A percentile compares a stretch with the other conserved stretches of the same genome.
Conservation (phyloP, 2,113 vertebrate species). For the Mirounga angustirostris region DNA sequence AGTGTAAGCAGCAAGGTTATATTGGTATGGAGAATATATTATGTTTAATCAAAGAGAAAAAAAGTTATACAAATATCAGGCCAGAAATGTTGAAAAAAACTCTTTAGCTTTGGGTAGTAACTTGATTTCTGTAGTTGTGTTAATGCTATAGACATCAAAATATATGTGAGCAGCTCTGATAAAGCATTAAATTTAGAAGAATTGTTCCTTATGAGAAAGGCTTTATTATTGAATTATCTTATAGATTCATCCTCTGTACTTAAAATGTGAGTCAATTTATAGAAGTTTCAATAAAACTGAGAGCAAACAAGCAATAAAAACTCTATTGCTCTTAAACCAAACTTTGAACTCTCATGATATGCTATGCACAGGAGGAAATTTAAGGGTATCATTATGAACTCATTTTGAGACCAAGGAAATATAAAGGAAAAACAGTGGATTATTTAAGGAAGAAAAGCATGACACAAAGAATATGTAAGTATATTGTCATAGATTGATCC, state of each 20-base stretch:
- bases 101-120: background rate
- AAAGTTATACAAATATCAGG: background rate
- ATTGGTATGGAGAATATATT: background rate
- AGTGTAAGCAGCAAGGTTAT: background rate
- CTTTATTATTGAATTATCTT: background rate
- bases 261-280: background rate
- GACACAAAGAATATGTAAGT: background rate
- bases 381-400: background rate
- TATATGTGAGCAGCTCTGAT: background rate
- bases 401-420: background rate
- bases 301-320: constrained; percentile 38
- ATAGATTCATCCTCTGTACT: background rate
- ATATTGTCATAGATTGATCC: background rate
- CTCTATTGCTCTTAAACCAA: background rate
- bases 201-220: background rate
- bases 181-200: constrained; percentile 7
- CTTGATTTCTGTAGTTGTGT: background rate
- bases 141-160: background rate
- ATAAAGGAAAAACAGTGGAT: background rate
- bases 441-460: background rate
- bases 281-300: constrained; percentile 5
- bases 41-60: background rate
- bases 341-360: constrained; percentile 10
- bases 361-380: background rate
- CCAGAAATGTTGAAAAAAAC: background rate